Base-by-base conservation (phyloP, 2,888 invertebrate genomes). In the Chromoteleia sp. region DNA sequence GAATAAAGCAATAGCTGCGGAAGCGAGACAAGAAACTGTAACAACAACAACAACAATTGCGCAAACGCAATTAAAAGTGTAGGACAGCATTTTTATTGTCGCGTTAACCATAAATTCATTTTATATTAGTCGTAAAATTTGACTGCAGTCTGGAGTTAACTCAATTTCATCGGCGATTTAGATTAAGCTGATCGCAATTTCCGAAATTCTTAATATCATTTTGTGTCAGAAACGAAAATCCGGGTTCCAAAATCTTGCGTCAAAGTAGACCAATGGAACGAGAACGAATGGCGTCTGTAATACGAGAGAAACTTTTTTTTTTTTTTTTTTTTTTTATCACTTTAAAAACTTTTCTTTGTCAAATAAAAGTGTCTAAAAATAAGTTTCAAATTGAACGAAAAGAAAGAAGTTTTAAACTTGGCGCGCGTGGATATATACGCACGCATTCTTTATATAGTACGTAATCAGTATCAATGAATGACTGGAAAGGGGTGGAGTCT, bases 391-490 rank as follows among this genome's bases (percentile, higher is more conserved):
- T 65, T 36, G 15, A 36, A 50, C 1, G 10, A 30, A 39, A 59
- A 61, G 48, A 61, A 21, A 25, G 3, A 48, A 19, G 39, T 29
- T 15, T 59, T 43, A 10, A 15, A n/a, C 12, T 61, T n/a, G 0
- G 17, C 68, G 45, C 25, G 12, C 41, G 17, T 8, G 33, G 2
- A 33, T 58, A 21, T 58, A 70, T 17, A 63, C 43, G 30, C 65
- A 67, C 68, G 76, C 52, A 76, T 76, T 68, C 59, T 52, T 58
- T 76, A 61, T 68, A 25, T 30, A 61, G 59, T 61, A 61, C 52
- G 61, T 76, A 76, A 76, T 68, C 68, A 39, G 77, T 63, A 77
- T 77, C 70, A 77, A 77, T 70, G 77, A 70, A 70, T 77, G 77
- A 63, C 70, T 70, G 61, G 52, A 70, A 56, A 56, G 77, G 70